phyloP scores from a whole-genome alignment of 37 sponge, comb jelly and placozoan genomes.

The Oopsacas minuta region DNA sequence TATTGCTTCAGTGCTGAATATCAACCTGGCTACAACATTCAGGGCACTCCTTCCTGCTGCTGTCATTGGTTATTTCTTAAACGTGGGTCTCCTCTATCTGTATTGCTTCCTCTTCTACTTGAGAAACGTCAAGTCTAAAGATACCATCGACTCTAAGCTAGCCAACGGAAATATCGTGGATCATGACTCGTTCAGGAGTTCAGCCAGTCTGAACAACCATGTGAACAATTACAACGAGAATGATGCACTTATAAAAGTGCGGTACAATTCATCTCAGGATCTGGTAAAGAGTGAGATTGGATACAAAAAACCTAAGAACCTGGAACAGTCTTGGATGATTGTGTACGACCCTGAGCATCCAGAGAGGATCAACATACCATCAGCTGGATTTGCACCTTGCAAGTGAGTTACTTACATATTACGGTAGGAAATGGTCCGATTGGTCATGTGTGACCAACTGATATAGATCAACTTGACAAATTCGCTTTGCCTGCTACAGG shows the following conservation, averaged over 20 bases:
- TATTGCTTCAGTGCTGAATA: conserved; percentile 49
- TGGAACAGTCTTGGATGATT: conserved; percentile 16
- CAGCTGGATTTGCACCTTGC: conserved; percentile 15
- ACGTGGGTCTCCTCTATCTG: conserved; percentile 38
- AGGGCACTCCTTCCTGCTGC: conserved; percentile 54
- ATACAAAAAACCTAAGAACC: background rate
- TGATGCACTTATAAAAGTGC: background rate
- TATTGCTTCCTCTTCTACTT: conserved; percentile 19
- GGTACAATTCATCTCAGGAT: background rate
- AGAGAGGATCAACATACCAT: background rate
- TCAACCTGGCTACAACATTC: conserved; percentile 48
- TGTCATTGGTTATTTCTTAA: conserved; percentile 33
- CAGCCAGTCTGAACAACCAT: conserved; percentile 10
- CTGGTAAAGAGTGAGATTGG: conserved; percentile 12
- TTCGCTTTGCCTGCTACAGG: no score
- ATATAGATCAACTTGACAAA: no score
- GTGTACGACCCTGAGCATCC: background rate
- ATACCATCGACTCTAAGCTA: background rate
- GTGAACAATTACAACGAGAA: background rate
- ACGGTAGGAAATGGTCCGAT: no score
- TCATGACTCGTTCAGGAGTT: conserved; percentile 5
- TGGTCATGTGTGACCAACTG: no score
- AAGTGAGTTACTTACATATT: conserved; percentile 3
- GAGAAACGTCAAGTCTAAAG: background rate
- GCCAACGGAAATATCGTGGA: conserved; percentile 10